phyloP scores from a whole-genome alignment of 1,140 invertebrate species.

The Zaprionus vittiger region DNA sequence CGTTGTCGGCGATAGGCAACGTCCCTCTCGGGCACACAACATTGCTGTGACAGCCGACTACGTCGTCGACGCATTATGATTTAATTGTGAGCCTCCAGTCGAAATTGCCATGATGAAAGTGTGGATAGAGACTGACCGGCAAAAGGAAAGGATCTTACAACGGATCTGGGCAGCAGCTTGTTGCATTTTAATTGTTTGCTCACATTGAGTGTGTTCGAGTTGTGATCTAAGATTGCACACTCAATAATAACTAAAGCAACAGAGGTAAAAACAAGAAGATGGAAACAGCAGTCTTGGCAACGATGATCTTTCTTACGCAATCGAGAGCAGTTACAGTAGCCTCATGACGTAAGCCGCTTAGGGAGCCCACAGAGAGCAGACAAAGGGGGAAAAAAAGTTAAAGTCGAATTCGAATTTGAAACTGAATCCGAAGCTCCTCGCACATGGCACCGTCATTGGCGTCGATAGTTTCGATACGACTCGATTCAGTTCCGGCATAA shows the following conservation, averaged over 20 bases:
- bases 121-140: conserved; percentile 33
- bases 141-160: conserved; percentile 63
- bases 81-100: conserved; percentile 62
- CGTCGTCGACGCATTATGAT: conserved; percentile 53
- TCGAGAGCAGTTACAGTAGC: conserved; percentile 27
- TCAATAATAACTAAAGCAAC: background rate
- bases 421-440: conserved; percentile 21
- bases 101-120: conserved; percentile 49
- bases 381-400: background rate
- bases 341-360: conserved; percentile 58
- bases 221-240: conserved; percentile 25
- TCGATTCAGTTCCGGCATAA: conserved; percentile 72
- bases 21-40: conserved; percentile 36
- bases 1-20: conserved; percentile 52
- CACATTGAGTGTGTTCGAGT: conserved; percentile 65
- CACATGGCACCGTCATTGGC: conserved; percentile 46
- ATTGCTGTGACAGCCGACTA: conserved; percentile 57
- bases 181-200: conserved; percentile 20
- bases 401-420: conserved; percentile 12
- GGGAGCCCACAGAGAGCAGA: no score
- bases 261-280: background rate
- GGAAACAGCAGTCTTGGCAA: background rate
- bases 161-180: conserved; percentile 18
- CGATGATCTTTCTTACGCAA: conserved; percentile 60
- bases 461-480: conserved; percentile 45